Conservation (phyloP, 2,888 invertebrate genomes). For the Hipparchia semele region DNA sequence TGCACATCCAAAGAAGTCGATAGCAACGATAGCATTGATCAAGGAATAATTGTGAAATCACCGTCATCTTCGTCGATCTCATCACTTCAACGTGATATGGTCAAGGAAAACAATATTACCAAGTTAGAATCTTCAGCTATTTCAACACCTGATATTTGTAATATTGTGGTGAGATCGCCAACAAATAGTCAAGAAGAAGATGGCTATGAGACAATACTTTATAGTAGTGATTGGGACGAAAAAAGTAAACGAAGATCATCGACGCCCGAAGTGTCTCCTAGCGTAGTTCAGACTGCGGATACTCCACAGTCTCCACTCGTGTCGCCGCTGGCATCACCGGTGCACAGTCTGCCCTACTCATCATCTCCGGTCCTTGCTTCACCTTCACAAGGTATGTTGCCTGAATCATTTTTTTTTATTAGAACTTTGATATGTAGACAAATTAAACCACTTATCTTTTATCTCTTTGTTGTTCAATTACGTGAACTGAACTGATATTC, state of each 20-base stretch:
- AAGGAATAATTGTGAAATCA: constrained; percentile 38
- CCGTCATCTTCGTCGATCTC: constrained; percentile 53
- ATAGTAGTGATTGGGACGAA: constrained; percentile 67
- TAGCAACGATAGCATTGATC: constrained; percentile 39
- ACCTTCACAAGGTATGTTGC: constrained; percentile 66
- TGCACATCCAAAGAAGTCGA: constrained; percentile 25
- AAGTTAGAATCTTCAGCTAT: constrained; percentile 50
- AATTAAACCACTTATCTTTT: constrained; percentile 21
- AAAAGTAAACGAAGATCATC: constrained; percentile 70
- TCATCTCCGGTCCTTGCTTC: constrained; percentile 56
- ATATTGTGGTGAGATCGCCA: constrained; percentile 55
- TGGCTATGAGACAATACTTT: constrained; percentile 64
- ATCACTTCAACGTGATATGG: constrained; percentile 51
- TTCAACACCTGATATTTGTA: constrained; percentile 55
- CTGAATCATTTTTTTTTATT: not conserved
- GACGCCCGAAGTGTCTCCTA: constrained; percentile 66
- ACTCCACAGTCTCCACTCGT: constrained; percentile 61
- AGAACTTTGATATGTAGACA: constrained; percentile 15
- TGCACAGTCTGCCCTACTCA: constrained; percentile 57
- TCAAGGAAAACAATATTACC: constrained; percentile 47
- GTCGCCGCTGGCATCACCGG: constrained; percentile 70
- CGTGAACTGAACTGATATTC: constrained; percentile 4
- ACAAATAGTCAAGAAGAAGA: constrained; percentile 55
- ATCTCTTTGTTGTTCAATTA: constrained; percentile 21
- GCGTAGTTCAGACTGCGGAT: constrained; percentile 56